Evolutionary conservation across 2,113 vertebrate species (phyloP).

Genomic region (Dasyurus viverrinus): DNA sequence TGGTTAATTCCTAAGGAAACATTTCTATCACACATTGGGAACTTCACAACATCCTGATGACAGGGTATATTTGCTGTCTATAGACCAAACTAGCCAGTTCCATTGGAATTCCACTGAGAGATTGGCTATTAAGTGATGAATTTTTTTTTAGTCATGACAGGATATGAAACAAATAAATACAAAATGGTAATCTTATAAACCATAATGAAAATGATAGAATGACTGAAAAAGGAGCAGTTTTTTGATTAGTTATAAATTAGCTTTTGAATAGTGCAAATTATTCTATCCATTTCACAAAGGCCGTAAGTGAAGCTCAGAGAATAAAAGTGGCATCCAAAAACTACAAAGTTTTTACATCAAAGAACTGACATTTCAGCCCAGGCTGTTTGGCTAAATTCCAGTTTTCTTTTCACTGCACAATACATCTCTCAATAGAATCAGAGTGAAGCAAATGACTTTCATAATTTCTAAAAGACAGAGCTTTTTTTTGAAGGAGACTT

Average conservation of each 20-base stretch:
- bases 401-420: slow-evolving; percentile 26
- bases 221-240: neutral
- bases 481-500: slow-evolving; percentile 1
- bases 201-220: neutral
- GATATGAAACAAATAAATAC: neutral
- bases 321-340: slow-evolving; percentile 54
- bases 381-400: neutral
- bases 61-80: neutral
- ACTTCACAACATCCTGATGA: neutral
- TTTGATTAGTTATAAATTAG: neutral
- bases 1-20: neutral
- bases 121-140: neutral
- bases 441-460: neutral
- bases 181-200: neutral
- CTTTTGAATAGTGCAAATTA: neutral
- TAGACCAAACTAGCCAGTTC: neutral
- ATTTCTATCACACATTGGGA: neutral
- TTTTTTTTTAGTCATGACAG: neutral
- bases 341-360: neutral
- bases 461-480: slow-evolving; percentile 30
- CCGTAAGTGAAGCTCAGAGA: slow-evolving; percentile 9
- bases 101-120: neutral
- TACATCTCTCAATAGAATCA: neutral
- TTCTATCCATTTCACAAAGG: neutral
- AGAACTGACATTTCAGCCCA: slow-evolving; percentile 1